Evolutionary conservation across 1,140 invertebrate genomes (phyloP).

Genomic region (Lanistes nyassanus): DNA sequence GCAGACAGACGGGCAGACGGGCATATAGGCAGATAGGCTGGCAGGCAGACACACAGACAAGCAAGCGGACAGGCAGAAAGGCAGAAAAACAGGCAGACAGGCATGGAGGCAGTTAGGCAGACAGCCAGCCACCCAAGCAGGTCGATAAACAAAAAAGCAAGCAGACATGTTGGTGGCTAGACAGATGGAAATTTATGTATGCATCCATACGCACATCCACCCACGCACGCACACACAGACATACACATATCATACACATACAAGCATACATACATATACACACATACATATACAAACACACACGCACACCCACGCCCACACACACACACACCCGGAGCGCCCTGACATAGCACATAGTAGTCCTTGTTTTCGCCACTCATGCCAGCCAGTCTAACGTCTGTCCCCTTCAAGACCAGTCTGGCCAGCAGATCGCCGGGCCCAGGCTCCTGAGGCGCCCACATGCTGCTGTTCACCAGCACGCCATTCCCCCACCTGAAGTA

Average conservation of each 20-base stretch:
- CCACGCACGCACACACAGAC: background rate
- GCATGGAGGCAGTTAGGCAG: too few relatives aligned
- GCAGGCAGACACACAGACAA: background rate
- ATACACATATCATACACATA: background rate
- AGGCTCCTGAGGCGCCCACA: too few relatives aligned
- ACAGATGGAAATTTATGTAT: too few relatives aligned
- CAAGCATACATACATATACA: background rate
- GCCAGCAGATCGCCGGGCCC: too few relatives aligned
- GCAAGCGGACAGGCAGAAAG: background rate
- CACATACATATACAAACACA: background rate
- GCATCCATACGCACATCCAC: background rate
- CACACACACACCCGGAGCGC: background rate
- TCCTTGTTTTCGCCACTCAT: too few relatives aligned
- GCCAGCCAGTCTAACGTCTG: too few relatives aligned
- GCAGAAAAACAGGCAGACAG: background rate
- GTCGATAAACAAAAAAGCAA: too few relatives aligned
- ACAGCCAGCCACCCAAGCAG: background rate
- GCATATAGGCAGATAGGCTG: background rate
- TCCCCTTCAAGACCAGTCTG: too few relatives aligned
- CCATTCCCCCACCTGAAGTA: too few relatives aligned
- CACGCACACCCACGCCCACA: background rate
- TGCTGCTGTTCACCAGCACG: too few relatives aligned
- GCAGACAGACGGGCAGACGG: background rate
- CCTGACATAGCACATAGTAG: background rate
- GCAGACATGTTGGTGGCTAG: too few relatives aligned